A percentile compares a stretch with the other conserved stretches of the same genome.
Conservation (phyloP, 2,797 vertebrate species). For the Peromyscus aztecus region DNA sequence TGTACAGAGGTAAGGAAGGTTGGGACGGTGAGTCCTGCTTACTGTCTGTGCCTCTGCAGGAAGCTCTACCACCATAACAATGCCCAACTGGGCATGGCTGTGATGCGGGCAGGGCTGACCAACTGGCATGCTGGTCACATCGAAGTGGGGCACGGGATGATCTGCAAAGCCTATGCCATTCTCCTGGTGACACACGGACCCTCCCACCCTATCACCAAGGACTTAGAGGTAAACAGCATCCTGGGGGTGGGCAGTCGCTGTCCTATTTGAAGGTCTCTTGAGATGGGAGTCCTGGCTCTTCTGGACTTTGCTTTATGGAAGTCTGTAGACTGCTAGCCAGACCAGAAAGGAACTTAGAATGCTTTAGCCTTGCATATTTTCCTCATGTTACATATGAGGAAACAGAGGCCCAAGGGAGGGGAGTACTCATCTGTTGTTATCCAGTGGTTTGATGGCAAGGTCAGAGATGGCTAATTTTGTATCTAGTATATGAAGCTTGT, state of each 20-base stretch:
- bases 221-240: constrained; percentile 93
- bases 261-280: neutral
- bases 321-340: neutral
- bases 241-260: too few species aligned
- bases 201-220: constrained; percentile 94
- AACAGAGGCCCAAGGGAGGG: neutral
- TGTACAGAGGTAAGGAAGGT: neutral
- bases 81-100: constrained; percentile 94
- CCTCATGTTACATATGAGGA: neutral
- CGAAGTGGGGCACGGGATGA: constrained; percentile 93
- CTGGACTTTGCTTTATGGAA: neutral
- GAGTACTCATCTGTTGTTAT: neutral
- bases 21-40: neutral
- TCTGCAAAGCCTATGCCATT: constrained; percentile 95
- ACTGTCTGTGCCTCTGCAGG: constrained; percentile 85
- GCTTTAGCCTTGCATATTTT: neutral
- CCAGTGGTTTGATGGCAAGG: neutral
- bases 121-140: constrained; percentile 96
- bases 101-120: constrained; percentile 95
- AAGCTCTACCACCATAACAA: constrained; percentile 96
- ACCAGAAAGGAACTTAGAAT: neutral
- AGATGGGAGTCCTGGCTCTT: neutral
- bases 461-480: neutral
- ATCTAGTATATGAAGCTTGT: neutral
- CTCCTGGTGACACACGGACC: constrained; percentile 96